These are phyloP conservation scores for Coregonus suidteri DNA, from an alignment of 2,797 vertebrate genomes.

Conservation along the genomic window DNA sequence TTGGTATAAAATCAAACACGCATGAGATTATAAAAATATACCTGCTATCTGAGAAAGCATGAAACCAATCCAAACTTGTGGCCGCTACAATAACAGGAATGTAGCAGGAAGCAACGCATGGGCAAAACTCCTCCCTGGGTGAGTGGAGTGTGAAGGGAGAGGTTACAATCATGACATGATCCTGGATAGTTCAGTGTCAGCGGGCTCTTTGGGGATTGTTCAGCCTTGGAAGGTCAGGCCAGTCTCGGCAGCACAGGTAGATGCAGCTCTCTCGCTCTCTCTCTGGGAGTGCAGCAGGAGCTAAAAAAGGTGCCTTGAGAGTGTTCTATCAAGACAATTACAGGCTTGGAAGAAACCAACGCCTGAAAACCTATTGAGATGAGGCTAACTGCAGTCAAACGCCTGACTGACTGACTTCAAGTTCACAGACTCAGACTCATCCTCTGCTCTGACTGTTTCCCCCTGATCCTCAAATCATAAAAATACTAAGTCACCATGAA, in stretches of 20 bases:
- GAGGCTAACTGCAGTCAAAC: neutral
- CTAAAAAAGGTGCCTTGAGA: neutral
- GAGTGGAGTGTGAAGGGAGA: slow-evolving; percentile 11
- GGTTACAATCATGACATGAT: slow-evolving; percentile 53
- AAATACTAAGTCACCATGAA: slow-evolving; percentile 17
- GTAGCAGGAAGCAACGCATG: slow-evolving; percentile 14
- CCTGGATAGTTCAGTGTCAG: slow-evolving; percentile 53
- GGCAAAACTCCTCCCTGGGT: slow-evolving; percentile 34
- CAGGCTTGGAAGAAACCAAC: slow-evolving; percentile 27
- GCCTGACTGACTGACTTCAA: slow-evolving; percentile 42
- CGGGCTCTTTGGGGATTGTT: slow-evolving; percentile 27
- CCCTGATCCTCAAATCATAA: slow-evolving; percentile 13
- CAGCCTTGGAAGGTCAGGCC: neutral
- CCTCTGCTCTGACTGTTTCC: slow-evolving; percentile 18
- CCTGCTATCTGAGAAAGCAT: slow-evolving; percentile 47
- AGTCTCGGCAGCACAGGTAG: slow-evolving; percentile 33
- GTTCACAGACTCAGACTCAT: slow-evolving; percentile 28
- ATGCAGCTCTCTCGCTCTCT: neutral
- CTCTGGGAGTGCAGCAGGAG: neutral
- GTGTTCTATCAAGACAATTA: slow-evolving; percentile 13
- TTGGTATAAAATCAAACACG: slow-evolving; percentile 14
- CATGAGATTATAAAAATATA: slow-evolving; percentile 29
- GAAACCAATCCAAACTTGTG: slow-evolving; percentile 49
- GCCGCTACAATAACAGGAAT: slow-evolving; percentile 54
- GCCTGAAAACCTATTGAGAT: slow-evolving; percentile 39